Percentiles rank a stretch among this genome's conserved stretches.
phyloP scores from a whole-genome alignment of 1,140 invertebrate genomes.

The Teleopsis dalmanni region DNA sequence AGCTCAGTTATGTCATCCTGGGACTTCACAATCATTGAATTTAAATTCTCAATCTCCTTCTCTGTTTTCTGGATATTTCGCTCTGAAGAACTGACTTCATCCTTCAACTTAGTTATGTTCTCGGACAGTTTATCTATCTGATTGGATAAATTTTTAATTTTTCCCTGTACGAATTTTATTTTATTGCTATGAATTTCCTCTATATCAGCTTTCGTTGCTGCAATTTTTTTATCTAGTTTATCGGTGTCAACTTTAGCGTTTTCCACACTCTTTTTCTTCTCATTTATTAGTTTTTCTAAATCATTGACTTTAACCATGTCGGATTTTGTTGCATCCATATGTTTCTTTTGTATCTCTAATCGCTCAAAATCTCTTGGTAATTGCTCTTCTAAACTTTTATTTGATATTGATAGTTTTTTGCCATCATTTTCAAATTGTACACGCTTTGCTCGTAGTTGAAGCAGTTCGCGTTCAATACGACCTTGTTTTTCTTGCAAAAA shows the following conservation, averaged over 20 bases:
- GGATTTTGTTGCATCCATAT: slow-evolving; percentile 56
- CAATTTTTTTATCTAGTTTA: slow-evolving; percentile 49
- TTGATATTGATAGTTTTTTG: slow-evolving; percentile 49
- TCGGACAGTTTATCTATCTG: slow-evolving; percentile 63
- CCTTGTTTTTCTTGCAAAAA: slow-evolving; percentile 37
- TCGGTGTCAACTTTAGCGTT: slow-evolving; percentile 55
- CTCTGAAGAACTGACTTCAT: slow-evolving; percentile 75
- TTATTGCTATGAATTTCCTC: slow-evolving; percentile 63
- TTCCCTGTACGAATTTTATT: slow-evolving; percentile 64
- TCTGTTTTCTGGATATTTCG: slow-evolving; percentile 67
- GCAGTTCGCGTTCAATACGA: slow-evolving; percentile 34
- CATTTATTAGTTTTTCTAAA: slow-evolving; percentile 49
- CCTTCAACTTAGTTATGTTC: slow-evolving; percentile 68
- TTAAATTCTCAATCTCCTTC: slow-evolving; percentile 62
- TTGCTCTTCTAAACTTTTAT: slow-evolving; percentile 49
- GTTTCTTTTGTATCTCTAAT: slow-evolving; percentile 64
- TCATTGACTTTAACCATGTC: slow-evolving; percentile 57
- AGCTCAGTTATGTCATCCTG: slow-evolving; percentile 56
- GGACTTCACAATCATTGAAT: slow-evolving; percentile 59
- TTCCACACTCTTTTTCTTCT: slow-evolving; percentile 51
- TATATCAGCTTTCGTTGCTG: slow-evolving; percentile 64
- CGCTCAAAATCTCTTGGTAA: slow-evolving; percentile 50
- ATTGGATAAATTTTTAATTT: slow-evolving; percentile 57
- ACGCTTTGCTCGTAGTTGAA: slow-evolving; percentile 37
- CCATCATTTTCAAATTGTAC: slow-evolving; percentile 44